Evolutionary conservation across 1,140 invertebrate species (phyloP).

Genomic region (Dinothrombium tinctorium): DNA sequence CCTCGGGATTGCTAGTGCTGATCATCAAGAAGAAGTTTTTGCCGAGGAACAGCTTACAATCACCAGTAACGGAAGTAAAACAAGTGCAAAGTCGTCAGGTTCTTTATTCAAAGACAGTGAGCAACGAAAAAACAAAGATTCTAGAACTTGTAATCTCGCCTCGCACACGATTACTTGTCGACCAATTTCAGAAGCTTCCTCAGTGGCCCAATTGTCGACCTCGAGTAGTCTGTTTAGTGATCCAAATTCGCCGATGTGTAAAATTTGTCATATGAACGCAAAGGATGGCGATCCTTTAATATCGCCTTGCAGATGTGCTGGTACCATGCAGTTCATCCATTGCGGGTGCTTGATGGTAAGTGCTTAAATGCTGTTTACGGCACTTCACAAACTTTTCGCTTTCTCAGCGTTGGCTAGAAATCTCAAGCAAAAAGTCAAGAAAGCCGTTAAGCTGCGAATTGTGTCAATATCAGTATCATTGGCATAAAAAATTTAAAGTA

Average conservation of each 20-base stretch:
- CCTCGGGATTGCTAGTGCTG: too few species aligned
- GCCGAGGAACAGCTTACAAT: not conserved
- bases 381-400: not conserved
- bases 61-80: not conserved
- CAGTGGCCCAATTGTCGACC: not conserved
- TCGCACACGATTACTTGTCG: not conserved
- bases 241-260: slow-evolving; percentile 23
- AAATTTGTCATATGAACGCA: slow-evolving; percentile 27
- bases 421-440: slow-evolving; percentile 23
- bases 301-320: slow-evolving; percentile 29
- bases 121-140: too few species aligned
- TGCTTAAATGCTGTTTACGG: not conserved
- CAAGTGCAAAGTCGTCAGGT: not conserved
- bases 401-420: slow-evolving; percentile 24
- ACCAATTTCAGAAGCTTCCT: not conserved
- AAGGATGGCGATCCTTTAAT: slow-evolving; percentile 26
- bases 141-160: too few species aligned
- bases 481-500: slow-evolving; percentile 31
- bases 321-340: slow-evolving; percentile 29
- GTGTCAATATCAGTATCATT: slow-evolving; percentile 29
- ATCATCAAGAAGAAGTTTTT: too few species aligned
- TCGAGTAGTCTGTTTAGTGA: slow-evolving; percentile 12
- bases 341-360: slow-evolving; percentile 28
- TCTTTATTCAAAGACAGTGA: too few species aligned
- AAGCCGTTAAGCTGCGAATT: slow-evolving; percentile 29